A percentile compares a stretch with the other conserved stretches of the same genome.
Conservation (phyloP, 2,113 vertebrate species). For the Phocoena phocoena region DNA sequence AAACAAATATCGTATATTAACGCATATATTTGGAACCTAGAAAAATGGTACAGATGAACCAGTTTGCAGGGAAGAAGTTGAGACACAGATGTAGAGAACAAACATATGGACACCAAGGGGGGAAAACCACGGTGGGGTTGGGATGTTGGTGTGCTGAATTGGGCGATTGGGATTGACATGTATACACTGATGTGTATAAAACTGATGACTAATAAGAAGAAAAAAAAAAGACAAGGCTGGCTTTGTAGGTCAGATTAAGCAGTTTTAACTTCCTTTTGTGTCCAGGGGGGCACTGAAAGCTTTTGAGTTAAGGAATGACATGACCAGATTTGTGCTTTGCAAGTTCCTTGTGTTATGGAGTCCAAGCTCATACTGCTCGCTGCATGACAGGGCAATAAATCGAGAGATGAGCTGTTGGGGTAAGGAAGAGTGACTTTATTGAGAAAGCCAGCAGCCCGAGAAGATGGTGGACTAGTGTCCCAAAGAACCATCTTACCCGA, state of each 20-base stretch:
- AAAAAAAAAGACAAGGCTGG: background rate
- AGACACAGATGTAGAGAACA: too few relatives aligned
- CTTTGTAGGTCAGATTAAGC: background rate
- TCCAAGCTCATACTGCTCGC: background rate
- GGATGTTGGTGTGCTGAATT: too few relatives aligned
- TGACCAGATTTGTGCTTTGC: background rate
- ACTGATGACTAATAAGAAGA: too few relatives aligned
- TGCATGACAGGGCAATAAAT: background rate
- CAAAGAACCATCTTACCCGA: background rate
- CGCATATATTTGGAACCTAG: too few relatives aligned
- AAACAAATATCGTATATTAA: too few relatives aligned
- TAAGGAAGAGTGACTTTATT: background rate
- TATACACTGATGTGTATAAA: too few relatives aligned
- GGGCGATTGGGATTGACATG: too few relatives aligned
- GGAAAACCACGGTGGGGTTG: too few relatives aligned
- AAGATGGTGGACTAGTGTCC: background rate
- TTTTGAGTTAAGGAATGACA: background rate
- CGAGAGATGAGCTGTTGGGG: background rate
- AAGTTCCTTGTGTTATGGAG: background rate
- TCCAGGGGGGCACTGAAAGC: background rate
- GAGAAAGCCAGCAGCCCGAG: background rate
- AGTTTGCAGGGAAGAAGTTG: too few relatives aligned
- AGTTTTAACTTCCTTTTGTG: background rate
- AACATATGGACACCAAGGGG: too few relatives aligned
- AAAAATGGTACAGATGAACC: too few relatives aligned